Conservation (phyloP, 2,113 vertebrate species). For the Sceloporus tristichus region DNA sequence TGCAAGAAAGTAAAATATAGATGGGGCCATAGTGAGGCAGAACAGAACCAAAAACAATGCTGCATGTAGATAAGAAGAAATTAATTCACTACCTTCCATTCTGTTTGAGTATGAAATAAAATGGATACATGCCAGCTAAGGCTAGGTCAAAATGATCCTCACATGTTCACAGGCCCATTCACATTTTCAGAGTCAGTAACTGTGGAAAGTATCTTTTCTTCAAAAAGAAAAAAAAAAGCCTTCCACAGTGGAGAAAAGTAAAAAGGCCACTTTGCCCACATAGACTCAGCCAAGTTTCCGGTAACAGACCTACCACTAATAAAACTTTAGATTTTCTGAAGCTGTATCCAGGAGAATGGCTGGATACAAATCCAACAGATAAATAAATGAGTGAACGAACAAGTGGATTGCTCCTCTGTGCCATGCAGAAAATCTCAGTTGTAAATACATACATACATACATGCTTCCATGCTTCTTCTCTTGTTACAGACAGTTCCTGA, state of each 20-base stretch:
- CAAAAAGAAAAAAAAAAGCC: too few relatives aligned
- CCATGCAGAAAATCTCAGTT: too few relatives aligned
- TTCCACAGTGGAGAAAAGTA: background rate
- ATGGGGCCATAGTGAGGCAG: background rate
- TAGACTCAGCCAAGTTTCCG: background rate
- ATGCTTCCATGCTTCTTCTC: background rate
- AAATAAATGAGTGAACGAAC: too few relatives aligned
- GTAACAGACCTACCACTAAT: too few relatives aligned
- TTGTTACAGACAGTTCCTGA: constrained; percentile 90
- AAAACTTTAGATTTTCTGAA: too few relatives aligned
- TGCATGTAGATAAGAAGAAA: background rate
- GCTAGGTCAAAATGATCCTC: background rate
- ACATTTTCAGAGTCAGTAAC: background rate
- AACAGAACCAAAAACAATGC: background rate
- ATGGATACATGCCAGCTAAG: background rate
- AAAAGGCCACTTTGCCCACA: background rate
- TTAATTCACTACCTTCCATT: background rate
- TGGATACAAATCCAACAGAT: too few relatives aligned
- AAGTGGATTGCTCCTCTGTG: too few relatives aligned
- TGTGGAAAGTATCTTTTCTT: too few relatives aligned
- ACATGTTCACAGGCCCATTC: too few relatives aligned
- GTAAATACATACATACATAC: too few relatives aligned
- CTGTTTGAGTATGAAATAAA: background rate
- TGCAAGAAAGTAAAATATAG: background rate
- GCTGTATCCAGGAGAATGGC: too few relatives aligned